These are phyloP conservation scores for Hylyphantes graminicola DNA, from an alignment of 1,140 invertebrate genomes.

Conservation along the genomic window DNA sequence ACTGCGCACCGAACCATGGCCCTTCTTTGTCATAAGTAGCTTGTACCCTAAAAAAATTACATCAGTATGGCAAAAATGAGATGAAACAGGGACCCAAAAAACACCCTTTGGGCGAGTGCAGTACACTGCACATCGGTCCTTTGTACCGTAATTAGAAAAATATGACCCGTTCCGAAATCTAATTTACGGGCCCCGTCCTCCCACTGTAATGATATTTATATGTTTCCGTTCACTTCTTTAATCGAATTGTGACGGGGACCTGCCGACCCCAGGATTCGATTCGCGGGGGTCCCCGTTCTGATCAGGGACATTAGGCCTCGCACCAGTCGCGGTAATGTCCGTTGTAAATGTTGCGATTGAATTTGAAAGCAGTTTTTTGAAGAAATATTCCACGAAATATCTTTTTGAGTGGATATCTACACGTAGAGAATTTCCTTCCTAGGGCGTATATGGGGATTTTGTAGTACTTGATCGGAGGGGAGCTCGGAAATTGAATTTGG, in stretches of 20 bases:
- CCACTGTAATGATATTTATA: conserved; percentile 57
- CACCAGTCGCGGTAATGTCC: conserved; percentile 14
- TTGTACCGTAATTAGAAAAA: conserved; percentile 57
- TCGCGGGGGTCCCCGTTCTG: conserved; percentile 13
- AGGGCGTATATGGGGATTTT: not conserved
- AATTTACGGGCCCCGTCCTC: conserved; percentile 43
- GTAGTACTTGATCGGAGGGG: not conserved
- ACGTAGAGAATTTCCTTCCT: not conserved
- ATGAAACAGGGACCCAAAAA: no score
- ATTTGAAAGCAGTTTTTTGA: not conserved
- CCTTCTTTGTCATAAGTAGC: not conserved
- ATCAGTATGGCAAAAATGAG: conserved; percentile 1
- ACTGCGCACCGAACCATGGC: not conserved
- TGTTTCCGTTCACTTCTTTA: conserved; percentile 58
- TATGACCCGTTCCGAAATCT: conserved; percentile 56
- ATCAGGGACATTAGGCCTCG: conserved; percentile 41
- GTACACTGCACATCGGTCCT: not conserved
- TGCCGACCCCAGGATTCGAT: conserved; percentile 11
- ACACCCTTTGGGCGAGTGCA: not conserved
- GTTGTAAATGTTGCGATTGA: conserved; percentile 16
- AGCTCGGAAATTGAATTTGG: no score
- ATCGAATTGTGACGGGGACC: conserved; percentile 43
- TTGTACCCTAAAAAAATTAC: not conserved
- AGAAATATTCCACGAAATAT: not conserved
- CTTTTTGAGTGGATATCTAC: not conserved